These are phyloP conservation scores for Procambarus virginalis DNA, from an alignment of 1,140 invertebrate species.

Conservation along the genomic window DNA sequence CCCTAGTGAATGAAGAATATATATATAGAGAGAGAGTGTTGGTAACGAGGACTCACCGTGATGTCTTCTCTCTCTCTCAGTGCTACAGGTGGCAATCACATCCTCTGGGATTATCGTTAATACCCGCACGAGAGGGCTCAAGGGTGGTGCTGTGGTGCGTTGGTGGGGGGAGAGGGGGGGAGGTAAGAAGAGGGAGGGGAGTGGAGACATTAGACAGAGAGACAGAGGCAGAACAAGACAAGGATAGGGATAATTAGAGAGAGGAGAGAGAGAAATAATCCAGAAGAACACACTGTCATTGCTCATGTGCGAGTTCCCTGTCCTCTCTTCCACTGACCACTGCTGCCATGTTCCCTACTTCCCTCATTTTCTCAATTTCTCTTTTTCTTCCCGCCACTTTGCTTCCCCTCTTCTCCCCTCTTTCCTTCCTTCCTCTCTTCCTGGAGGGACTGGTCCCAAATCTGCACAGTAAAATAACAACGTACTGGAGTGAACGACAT, in stretches of 20 bases:
- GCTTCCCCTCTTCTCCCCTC: neutral
- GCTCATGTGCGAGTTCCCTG: neutral
- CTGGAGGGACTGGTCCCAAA: too few relatives aligned
- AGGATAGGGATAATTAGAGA: neutral
- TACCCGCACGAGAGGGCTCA: too few relatives aligned
- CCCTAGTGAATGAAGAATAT: too few relatives aligned
- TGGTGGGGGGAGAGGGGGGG: neutral
- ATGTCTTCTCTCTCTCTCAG: too few relatives aligned
- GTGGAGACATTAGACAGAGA: neutral
- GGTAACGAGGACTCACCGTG: too few relatives aligned
- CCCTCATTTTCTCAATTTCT: neutral
- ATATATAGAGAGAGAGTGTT: neutral
- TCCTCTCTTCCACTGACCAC: neutral
- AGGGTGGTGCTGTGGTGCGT: too few relatives aligned
- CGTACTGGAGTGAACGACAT: too few relatives aligned
- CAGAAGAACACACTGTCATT: neutral
- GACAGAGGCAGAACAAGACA: neutral
- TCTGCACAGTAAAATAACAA: too few relatives aligned
- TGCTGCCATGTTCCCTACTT: neutral
- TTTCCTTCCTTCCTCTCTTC: neutral
- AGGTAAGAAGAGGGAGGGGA: neutral
- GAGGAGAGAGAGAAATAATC: neutral
- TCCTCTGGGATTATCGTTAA: too few relatives aligned
- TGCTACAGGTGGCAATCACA: too few relatives aligned
- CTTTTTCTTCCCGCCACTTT: neutral